phyloP scores from a whole-genome alignment of 2,113 vertebrate genomes.

The Corapipo altera region DNA sequence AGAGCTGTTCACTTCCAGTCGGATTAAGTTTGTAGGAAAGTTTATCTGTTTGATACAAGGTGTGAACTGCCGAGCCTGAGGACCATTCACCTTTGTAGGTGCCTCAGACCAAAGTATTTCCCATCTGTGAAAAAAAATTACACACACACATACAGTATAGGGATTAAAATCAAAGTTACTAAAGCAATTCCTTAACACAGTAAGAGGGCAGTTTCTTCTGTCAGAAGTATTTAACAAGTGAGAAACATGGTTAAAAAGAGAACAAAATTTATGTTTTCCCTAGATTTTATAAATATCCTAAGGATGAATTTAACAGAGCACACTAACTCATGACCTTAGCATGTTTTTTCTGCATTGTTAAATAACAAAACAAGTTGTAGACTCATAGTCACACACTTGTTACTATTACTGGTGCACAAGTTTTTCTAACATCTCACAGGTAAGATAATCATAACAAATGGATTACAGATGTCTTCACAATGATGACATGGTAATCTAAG shows the following conservation, averaged over 20 bases:
- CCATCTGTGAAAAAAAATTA: slow-evolving; percentile 81
- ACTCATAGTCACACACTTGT: background rate
- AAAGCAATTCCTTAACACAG: background rate
- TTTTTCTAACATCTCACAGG: background rate
- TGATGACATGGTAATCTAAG: background rate
- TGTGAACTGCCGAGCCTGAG: slow-evolving; percentile 93
- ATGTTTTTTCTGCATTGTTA: background rate
- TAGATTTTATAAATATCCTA: background rate
- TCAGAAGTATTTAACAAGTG: background rate
- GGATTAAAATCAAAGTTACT: background rate
- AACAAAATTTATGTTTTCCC: background rate
- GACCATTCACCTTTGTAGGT: slow-evolving; percentile 84
- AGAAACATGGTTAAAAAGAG: background rate
- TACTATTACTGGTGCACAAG: background rate
- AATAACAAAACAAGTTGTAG: background rate
- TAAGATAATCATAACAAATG: background rate
- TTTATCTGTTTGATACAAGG: slow-evolving; percentile 91
- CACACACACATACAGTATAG: background rate
- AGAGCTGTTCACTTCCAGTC: slow-evolving; percentile 95
- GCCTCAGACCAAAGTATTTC: slow-evolving; percentile 94
- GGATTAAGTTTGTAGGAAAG: slow-evolving; percentile 94
- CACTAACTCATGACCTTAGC: background rate
- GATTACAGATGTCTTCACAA: background rate
- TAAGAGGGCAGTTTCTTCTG: background rate
- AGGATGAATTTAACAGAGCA: background rate